A percentile compares a stretch with the other conserved stretches of the same genome.
These are phyloP conservation scores for human DNA, from an alignment of 2,113 vertebrate genomes.

Conservation along the genomic window DNA sequence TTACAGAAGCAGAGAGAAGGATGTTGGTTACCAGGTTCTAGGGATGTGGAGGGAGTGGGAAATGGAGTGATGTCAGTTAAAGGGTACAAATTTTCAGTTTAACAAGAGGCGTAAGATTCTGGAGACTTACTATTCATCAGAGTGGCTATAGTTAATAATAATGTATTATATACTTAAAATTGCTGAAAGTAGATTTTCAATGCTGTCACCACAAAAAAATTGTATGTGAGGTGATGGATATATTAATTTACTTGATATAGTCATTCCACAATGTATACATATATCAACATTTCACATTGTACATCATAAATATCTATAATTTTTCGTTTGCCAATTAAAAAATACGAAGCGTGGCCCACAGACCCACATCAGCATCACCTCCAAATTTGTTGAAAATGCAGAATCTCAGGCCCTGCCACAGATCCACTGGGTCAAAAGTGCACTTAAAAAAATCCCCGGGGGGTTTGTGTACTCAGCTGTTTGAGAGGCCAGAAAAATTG, in stretches of 20 bases:
- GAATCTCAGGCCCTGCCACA: neutral
- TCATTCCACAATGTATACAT: neutral
- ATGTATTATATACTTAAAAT: neutral
- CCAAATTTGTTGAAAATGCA: neutral
- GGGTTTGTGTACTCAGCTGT: neutral
- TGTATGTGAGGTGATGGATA: neutral
- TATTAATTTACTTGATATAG: neutral
- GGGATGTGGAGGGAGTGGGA: neutral
- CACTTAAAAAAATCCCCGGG: neutral
- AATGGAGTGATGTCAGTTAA: neutral
- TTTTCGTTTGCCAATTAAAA: neutral
- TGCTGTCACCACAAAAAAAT: neutral
- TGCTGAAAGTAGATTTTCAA: neutral
- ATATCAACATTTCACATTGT: neutral
- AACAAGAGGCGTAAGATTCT: neutral
- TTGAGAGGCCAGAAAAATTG: neutral
- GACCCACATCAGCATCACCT: neutral
- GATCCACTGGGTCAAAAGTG: neutral
- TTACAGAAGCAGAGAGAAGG: neutral
- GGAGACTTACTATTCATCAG: neutral
- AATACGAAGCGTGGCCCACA: neutral
- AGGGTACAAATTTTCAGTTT: neutral
- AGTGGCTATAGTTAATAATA: neutral
- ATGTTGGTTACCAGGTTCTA: neutral
- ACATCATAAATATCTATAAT: neutral